phyloP scores from a whole-genome alignment of 2,113 vertebrate genomes.

The Columba livia region DNA sequence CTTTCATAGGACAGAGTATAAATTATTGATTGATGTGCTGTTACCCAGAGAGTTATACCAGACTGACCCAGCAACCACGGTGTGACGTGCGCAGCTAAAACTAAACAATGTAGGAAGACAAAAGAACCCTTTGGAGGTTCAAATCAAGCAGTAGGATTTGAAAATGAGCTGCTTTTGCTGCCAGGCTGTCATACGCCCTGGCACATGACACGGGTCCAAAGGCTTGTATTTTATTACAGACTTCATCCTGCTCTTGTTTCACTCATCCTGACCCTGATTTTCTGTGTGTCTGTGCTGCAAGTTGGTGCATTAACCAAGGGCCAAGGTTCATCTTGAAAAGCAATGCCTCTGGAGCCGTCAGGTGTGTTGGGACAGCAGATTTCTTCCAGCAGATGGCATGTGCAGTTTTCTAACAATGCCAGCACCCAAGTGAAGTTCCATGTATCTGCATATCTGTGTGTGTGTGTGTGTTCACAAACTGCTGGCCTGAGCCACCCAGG shows the following conservation, averaged over 20 bases:
- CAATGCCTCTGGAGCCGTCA: background rate
- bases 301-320: background rate
- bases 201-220: background rate
- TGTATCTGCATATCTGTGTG: background rate
- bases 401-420: background rate
- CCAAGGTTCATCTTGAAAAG: background rate
- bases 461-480: background rate
- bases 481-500: background rate
- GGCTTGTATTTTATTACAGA: background rate
- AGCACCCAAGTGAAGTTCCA: background rate
- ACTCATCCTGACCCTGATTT: background rate
- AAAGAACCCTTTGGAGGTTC: background rate
- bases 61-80: background rate
- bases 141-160: background rate
- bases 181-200: background rate
- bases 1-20: background rate
- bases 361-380: background rate
- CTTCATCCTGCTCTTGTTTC: background rate
- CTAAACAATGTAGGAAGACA: background rate
- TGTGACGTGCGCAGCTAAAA: background rate
- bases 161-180: background rate
- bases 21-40: background rate
- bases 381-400: slow-evolving; percentile 55
- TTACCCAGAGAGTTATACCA: background rate
- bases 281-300: background rate